A percentile compares a stretch with the other conserved stretches of the same genome.
Conservation (phyloP, 2,113 vertebrate species). For the Salvator merianae region DNA sequence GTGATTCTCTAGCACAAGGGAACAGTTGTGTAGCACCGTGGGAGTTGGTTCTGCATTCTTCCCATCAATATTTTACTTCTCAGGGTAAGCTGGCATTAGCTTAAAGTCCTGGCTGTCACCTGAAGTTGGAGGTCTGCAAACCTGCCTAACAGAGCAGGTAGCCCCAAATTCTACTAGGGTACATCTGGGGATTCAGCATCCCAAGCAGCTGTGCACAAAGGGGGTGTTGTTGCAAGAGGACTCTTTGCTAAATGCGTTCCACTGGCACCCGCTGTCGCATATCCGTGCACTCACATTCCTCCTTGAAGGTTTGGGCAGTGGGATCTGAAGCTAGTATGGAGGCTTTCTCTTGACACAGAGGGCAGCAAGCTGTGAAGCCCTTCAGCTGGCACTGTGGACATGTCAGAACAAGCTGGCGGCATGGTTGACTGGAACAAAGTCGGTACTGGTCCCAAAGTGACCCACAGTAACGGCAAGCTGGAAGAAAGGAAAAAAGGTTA, state of each 20-base stretch:
- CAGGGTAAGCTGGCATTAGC: slow-evolving; percentile 16
- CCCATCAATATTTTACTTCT: slow-evolving; percentile 33
- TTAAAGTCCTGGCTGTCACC: slow-evolving; percentile 17
- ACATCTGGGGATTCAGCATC: background rate
- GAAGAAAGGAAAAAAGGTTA: slow-evolving; percentile 45
- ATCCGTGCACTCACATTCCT: slow-evolving; percentile 92
- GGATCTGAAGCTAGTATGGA: slow-evolving; percentile 35
- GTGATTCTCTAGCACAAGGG: background rate
- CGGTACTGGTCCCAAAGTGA: slow-evolving; percentile 89
- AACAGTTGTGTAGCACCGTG: slow-evolving; percentile 44
- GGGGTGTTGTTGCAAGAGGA: background rate
- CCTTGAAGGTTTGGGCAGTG: slow-evolving; percentile 69
- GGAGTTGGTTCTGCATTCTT: slow-evolving; percentile 8
- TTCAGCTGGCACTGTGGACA: slow-evolving; percentile 80
- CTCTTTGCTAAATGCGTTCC: slow-evolving; percentile 63
- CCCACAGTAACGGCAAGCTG: slow-evolving; percentile 91
- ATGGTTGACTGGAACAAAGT: slow-evolving; percentile 87
- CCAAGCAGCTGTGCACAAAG: background rate
- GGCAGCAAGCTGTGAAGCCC: slow-evolving; percentile 89
- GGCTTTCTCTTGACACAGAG: slow-evolving; percentile 85
- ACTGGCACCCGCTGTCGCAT: slow-evolving; percentile 81
- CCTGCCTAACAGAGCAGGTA: background rate
- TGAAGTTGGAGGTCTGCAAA: slow-evolving; percentile 33
- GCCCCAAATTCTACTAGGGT: slow-evolving; percentile 29
- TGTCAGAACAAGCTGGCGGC: slow-evolving; percentile 90